Evolutionary conservation across 2,113 vertebrate species (phyloP).

Genomic region (Jaculus jaculus): DNA sequence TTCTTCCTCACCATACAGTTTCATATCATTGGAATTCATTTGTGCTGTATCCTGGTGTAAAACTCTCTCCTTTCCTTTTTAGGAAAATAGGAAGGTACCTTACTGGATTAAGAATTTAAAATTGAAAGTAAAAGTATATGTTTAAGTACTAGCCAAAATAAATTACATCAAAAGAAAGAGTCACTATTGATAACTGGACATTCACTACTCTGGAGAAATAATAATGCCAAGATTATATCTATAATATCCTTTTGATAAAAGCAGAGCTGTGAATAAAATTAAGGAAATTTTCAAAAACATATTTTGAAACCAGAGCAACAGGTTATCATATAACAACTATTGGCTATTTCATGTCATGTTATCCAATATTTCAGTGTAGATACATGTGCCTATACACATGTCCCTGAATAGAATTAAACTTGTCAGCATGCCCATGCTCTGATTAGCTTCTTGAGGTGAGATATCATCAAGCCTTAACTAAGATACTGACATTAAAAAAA

Average conservation of each 20-base stretch:
- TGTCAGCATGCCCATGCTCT: accelerated
- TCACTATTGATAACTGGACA: background rate
- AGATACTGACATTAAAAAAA: no score
- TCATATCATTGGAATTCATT: background rate
- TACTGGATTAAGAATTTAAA: background rate
- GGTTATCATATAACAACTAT: background rate
- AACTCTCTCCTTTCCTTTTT: background rate
- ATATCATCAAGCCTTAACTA: background rate
- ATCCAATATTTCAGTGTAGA: background rate
- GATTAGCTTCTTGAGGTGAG: background rate
- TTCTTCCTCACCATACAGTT: background rate
- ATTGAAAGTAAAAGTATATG: background rate
- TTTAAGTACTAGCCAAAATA: background rate
- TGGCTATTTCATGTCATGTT: background rate
- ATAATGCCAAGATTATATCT: background rate
- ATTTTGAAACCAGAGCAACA: conserved; percentile 1
- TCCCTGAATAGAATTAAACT: background rate
- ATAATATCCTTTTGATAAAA: background rate
- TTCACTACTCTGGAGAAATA: background rate
- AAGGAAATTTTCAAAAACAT: background rate
- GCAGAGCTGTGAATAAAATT: background rate
- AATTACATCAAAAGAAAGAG: background rate
- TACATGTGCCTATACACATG: background rate
- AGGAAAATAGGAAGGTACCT: background rate
- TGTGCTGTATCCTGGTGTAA: background rate